These are phyloP conservation scores for Microtus montanus DNA, from an alignment of 2,113 vertebrate genomes.

Conservation along the genomic window DNA sequence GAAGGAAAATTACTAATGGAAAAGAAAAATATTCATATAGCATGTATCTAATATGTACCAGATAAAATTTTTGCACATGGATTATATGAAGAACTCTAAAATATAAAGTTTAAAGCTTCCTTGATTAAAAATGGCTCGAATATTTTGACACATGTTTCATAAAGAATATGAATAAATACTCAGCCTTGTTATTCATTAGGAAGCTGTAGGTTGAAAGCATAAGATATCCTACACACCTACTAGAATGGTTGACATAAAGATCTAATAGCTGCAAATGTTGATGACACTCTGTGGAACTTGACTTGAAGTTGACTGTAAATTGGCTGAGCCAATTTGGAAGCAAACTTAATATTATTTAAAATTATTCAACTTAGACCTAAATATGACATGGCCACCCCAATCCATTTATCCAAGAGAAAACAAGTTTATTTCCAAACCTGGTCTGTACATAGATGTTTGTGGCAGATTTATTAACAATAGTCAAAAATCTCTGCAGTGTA, in stretches of 20 bases:
- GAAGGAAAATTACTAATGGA: background rate
- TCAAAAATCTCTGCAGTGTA: background rate
- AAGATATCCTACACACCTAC: background rate
- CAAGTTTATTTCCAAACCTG: background rate
- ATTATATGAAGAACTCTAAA: background rate
- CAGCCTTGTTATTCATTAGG: background rate
- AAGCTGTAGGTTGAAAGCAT: background rate
- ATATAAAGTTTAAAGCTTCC: background rate
- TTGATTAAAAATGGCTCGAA: background rate
- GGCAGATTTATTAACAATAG: background rate
- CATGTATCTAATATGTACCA: background rate
- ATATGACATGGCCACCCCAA: background rate
- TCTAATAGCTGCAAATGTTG: too few species aligned
- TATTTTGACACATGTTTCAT: background rate
- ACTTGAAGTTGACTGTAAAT: background rate
- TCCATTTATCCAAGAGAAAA: background rate
- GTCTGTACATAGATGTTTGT: background rate
- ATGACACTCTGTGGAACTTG: background rate
- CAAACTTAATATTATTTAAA: background rate
- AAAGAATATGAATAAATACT: background rate
- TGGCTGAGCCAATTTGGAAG: background rate
- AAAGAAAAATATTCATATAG: background rate
- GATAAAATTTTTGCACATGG: background rate
- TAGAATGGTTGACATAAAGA: background rate
- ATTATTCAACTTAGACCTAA: background rate